Base-by-base conservation (phyloP, 2,113 vertebrate species). In the Tringa solitaria region DNA sequence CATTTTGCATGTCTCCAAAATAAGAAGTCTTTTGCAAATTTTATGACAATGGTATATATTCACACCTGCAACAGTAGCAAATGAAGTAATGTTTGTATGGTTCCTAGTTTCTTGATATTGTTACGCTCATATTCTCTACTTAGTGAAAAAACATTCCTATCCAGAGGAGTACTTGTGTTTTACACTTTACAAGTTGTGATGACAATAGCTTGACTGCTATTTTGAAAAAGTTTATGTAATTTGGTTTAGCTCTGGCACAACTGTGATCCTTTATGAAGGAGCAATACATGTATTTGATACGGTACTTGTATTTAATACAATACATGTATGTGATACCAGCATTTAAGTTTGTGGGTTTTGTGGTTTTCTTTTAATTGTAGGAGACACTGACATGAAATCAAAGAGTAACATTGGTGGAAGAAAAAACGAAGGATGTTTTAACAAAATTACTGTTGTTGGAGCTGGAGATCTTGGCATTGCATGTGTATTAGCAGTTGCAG, bases 381-480 rank as follows among this genome's bases (percentile, higher is more conserved):
- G 98, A 91, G 97, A 98, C 28, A 97, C 98, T 83, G 97, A 97
- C 9, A 72, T 91, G 60, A 97, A 97, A 81, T 91, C 97, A 72
- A 97, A 93, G 87, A 92, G 50, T 82, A 94, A 95, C 93, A 64
- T 48, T 98, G 98, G 96, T 96, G 92, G 89, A 74, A 79, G 87
- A 70, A 96, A 84, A 89, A 97, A 94, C 1, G 84, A 97, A 81
- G 93, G 95, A 54, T 69, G 48, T 23, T 59, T 91, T 65, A 98
- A 97, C 78, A 99, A 99, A 98, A 98, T 99, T 68, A 99, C 99
- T 10, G 98, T 99, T 73, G 98, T 99, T 89, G 99, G 99, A 78
- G 98, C 98, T 95, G 99, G 99, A 87, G 99, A 99, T 79, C 94
- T 99, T 76, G 99, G 99, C 50, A 97, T 99, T 97, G 99, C 99